phyloP scores from a whole-genome alignment of 2,797 vertebrate genomes.

The Lates japonicus region DNA sequence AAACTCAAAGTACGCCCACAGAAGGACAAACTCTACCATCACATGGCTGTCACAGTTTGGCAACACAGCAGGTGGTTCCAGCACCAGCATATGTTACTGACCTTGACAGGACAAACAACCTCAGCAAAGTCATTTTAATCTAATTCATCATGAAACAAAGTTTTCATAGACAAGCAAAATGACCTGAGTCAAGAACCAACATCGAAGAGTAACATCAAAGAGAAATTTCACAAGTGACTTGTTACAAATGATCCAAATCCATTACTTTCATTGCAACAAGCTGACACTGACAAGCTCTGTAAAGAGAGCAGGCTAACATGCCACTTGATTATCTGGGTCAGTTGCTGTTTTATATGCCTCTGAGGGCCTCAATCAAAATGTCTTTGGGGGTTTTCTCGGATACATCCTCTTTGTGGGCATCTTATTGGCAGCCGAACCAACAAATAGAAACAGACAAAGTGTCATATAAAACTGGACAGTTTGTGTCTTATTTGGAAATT shows the following conservation, averaged over 20 bases:
- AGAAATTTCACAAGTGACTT: not conserved
- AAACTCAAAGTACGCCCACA: not conserved
- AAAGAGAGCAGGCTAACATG: constrained; percentile 35
- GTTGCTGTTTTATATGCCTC: constrained; percentile 44
- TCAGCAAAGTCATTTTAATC: constrained; percentile 16
- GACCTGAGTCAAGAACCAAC: not conserved
- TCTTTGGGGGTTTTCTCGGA: constrained; percentile 37
- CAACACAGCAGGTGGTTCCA: constrained; percentile 34
- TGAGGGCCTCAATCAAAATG: constrained; percentile 28
- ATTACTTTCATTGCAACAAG: constrained; percentile 24
- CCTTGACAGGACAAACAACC: constrained; percentile 19
- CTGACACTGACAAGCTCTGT: constrained; percentile 27
- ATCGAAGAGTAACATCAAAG: not conserved
- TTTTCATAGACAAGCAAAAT: constrained; percentile 13
- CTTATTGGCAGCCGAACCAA: constrained; percentile 7
- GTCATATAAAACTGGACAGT: no score
- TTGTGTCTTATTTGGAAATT: no score
- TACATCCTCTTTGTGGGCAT: constrained; percentile 4
- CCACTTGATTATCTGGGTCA: constrained; percentile 58
- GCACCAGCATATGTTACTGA: constrained; percentile 37
- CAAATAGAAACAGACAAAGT: not conserved
- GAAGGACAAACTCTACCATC: constrained; percentile 34
- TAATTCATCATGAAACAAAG: not conserved
- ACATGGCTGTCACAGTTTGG: constrained; percentile 28
- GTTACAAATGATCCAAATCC: not conserved